Percentiles rank a stretch among this genome's conserved stretches.
Evolutionary conservation across 2,888 invertebrate species (phyloP).

Genomic region (Chaitophorus viminalis): DNA sequence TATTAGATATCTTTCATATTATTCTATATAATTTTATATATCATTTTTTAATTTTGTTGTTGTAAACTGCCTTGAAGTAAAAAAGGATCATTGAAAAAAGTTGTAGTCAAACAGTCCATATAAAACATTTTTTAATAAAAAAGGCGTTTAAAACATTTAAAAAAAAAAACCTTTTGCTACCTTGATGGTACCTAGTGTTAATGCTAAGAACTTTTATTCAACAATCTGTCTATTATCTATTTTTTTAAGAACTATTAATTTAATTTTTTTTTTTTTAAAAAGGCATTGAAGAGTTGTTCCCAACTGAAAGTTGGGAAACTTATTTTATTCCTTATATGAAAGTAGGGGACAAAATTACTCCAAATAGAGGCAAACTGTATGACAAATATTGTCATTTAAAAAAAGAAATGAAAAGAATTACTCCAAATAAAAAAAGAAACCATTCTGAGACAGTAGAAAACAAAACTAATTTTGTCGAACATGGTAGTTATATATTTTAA

Average conservation of each 20-base stretch:
- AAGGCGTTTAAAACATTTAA: no score
- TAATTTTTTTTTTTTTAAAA: neutral
- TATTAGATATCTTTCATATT: neutral
- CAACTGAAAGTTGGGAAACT: conserved; percentile 20
- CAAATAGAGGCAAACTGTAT: neutral
- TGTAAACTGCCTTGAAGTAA: no score
- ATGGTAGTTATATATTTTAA: no score
- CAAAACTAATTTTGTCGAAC: no score
- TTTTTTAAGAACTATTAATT: neutral
- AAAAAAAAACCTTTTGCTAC: no score
- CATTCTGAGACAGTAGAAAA: neutral
- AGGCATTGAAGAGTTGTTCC: conserved; percentile 6
- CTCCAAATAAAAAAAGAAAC: conserved; percentile 6
- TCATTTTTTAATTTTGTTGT: no score
- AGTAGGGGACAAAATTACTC: conserved; percentile 6
- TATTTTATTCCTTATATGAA: conserved; percentile 13
- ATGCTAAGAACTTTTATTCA: no score
- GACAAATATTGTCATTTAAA: conserved; percentile 1
- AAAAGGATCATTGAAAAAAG: no score
- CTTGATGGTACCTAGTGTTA: no score
- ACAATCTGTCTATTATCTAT: neutral
- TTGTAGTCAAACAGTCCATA: no score
- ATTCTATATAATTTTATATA: no score
- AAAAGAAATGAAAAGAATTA: conserved; percentile 4
- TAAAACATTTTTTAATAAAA: no score